A percentile compares a stretch with the other conserved stretches of the same genome.
Conservation (phyloP, 2,797 vertebrate genomes). For the Argyrosomus regius region DNA sequence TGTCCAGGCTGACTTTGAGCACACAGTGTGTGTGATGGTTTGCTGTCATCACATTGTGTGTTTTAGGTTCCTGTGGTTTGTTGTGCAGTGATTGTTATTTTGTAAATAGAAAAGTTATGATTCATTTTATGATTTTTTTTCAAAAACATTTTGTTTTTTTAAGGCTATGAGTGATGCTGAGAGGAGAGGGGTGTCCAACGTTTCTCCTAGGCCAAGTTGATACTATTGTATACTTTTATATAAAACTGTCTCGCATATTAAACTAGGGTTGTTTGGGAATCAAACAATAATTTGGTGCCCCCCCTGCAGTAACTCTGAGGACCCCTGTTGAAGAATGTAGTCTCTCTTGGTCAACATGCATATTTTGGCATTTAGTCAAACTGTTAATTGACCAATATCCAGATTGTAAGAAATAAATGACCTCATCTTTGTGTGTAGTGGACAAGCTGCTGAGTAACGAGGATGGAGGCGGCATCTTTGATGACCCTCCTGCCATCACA, state of each 20-base stretch:
- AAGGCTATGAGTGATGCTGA: background rate
- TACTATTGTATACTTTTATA: too few relatives aligned
- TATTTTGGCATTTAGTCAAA: background rate
- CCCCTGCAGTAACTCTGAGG: too few relatives aligned
- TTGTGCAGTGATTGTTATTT: background rate
- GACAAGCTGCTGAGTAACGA: constrained; percentile 96
- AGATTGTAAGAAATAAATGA: background rate
- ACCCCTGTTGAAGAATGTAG: too few relatives aligned
- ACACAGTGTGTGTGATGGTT: background rate
- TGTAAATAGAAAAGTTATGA: background rate
- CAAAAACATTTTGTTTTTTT: background rate
- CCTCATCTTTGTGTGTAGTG: constrained; percentile 67
- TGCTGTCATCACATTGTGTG: background rate
- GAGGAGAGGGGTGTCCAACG: too few relatives aligned
- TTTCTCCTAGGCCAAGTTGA: too few relatives aligned
- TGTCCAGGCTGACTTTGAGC: background rate
- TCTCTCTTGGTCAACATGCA: too few relatives aligned
- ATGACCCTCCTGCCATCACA: constrained; percentile 93
- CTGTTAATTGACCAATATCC: background rate
- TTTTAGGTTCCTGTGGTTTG: background rate
- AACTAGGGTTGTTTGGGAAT: too few relatives aligned
- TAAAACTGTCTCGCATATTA: too few relatives aligned
- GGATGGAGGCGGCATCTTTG: constrained; percentile 93
- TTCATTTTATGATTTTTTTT: too few relatives aligned
- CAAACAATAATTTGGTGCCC: too few relatives aligned